Evolutionary conservation across 2,888 invertebrate genomes (phyloP).

Genomic region (Zaprionus obscuricornis): DNA sequence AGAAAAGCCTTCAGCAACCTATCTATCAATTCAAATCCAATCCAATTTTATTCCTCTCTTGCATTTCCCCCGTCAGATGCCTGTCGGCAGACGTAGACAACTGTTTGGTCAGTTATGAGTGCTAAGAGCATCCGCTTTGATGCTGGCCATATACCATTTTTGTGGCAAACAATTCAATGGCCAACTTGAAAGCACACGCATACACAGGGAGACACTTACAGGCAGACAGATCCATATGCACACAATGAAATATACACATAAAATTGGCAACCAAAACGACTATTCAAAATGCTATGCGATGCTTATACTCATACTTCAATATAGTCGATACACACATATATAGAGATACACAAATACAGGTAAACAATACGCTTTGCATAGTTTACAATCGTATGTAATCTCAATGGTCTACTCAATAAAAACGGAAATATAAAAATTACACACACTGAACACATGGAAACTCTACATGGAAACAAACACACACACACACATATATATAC

Average conservation of each 20-base stretch:
- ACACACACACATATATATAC: background rate
- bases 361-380: slow-evolving; percentile 37
- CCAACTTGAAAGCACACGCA: slow-evolving; percentile 38
- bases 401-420: slow-evolving; percentile 26
- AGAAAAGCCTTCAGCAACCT: too few species aligned
- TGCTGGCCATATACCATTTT: slow-evolving; percentile 34
- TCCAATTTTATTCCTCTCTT: too few species aligned
- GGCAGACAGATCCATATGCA: slow-evolving; percentile 31
- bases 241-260: slow-evolving; percentile 22
- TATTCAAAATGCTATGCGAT: slow-evolving; percentile 16
- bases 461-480: background rate
- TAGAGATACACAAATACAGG: slow-evolving; percentile 18
- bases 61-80: too few species aligned
- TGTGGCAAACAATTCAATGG: slow-evolving; percentile 39
- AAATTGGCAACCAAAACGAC: slow-evolving; percentile 33
- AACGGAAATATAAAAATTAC: slow-evolving; percentile 45
- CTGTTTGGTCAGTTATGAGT: slow-evolving; percentile 21
- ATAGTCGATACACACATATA: slow-evolving; percentile 3
- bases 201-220: too few species aligned
- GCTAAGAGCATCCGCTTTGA: slow-evolving; percentile 20
- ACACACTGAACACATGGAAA: slow-evolving; percentile 20
- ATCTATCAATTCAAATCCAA: too few species aligned
- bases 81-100: too few species aligned
- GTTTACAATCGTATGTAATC: slow-evolving; percentile 24
- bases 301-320: background rate